Percentiles rank a stretch among this genome's conserved stretches.
Conservation (phyloP, 1,140 invertebrate species). For the Vanessa tameamea region DNA sequence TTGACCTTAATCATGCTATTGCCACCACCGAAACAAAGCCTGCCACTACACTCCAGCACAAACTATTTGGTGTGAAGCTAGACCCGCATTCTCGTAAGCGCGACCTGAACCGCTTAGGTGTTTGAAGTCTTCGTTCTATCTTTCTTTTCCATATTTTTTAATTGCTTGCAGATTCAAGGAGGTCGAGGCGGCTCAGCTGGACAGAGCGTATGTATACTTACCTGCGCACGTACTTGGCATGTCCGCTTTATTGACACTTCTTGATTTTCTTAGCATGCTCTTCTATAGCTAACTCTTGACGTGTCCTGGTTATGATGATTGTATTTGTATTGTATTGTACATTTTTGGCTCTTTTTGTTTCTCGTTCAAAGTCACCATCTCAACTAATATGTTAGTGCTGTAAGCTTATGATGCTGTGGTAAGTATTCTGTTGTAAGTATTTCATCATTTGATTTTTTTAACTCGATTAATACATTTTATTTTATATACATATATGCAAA, state of each 20-base stretch:
- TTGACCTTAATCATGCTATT: slow-evolving; percentile 48
- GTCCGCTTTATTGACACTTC: slow-evolving; percentile 43
- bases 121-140: slow-evolving; percentile 64
- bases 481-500: too few species aligned
- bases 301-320: background rate
- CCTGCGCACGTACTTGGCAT: slow-evolving; percentile 54
- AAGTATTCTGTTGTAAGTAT: background rate
- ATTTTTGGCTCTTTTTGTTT: slow-evolving; percentile 6
- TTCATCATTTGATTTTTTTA: background rate
- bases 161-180: slow-evolving; percentile 93
- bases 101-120: slow-evolving; percentile 61
- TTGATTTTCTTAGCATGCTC: slow-evolving; percentile 41
- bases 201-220: slow-evolving; percentile 90
- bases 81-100: slow-evolving; percentile 53
- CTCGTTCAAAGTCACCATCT: background rate
- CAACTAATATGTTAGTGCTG: background rate
- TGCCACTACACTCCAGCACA: slow-evolving; percentile 66
- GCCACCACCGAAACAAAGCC: slow-evolving; percentile 55
- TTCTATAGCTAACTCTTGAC: slow-evolving; percentile 16
- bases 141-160: slow-evolving; percentile 82
- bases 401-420: background rate
- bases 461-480: too few species aligned
- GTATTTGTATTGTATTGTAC: background rate
- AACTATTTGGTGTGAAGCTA: slow-evolving; percentile 55
- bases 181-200: slow-evolving; percentile 89